These are phyloP conservation scores for Drosophila littoralis DNA, from an alignment of 1,140 invertebrate species.

Conservation along the genomic window DNA sequence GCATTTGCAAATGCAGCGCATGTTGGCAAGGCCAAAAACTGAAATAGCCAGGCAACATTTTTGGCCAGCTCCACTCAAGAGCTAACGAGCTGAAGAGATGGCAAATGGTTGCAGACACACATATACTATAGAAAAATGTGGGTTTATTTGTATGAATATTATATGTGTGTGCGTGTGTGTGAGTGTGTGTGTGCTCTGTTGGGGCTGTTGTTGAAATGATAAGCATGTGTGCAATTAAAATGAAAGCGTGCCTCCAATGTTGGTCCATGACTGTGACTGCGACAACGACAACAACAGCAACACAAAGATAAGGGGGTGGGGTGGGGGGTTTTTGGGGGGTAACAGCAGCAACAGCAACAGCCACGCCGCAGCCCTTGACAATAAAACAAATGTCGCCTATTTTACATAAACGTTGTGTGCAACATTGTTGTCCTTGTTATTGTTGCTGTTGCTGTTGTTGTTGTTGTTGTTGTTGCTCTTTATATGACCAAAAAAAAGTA, in stretches of 20 bases:
- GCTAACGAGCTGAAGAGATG: slow-evolving; percentile 64
- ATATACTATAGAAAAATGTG: background rate
- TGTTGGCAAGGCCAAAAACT: slow-evolving; percentile 45
- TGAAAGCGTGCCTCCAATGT: slow-evolving; percentile 73
- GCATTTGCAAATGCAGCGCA: slow-evolving; percentile 60
- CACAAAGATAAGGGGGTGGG: slow-evolving; percentile 1
- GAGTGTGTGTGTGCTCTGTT: slow-evolving; percentile 27
- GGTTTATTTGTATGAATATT: background rate
- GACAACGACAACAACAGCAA: slow-evolving; percentile 25
- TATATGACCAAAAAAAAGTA: slow-evolving; percentile 58
- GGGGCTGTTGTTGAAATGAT: slow-evolving; percentile 75
- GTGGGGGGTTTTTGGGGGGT: background rate
- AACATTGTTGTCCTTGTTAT: slow-evolving; percentile 65
- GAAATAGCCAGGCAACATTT: slow-evolving; percentile 64
- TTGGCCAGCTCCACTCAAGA: slow-evolving; percentile 41
- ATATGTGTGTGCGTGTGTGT: slow-evolving; percentile 14
- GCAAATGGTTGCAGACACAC: slow-evolving; percentile 10
- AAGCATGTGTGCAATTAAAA: slow-evolving; percentile 83
- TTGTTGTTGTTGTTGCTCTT: slow-evolving; percentile 35
- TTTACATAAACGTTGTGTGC: slow-evolving; percentile 79
- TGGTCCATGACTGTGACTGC: slow-evolving; percentile 50
- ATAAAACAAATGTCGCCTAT: slow-evolving; percentile 80
- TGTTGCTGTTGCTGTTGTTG: slow-evolving; percentile 35
- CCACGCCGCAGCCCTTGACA: slow-evolving; percentile 60
- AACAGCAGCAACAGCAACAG: slow-evolving; percentile 16